Percentiles rank a stretch among this genome's conserved stretches.
Conservation (phyloP, 2,888 invertebrate species). For the Epinotia ramella region DNA sequence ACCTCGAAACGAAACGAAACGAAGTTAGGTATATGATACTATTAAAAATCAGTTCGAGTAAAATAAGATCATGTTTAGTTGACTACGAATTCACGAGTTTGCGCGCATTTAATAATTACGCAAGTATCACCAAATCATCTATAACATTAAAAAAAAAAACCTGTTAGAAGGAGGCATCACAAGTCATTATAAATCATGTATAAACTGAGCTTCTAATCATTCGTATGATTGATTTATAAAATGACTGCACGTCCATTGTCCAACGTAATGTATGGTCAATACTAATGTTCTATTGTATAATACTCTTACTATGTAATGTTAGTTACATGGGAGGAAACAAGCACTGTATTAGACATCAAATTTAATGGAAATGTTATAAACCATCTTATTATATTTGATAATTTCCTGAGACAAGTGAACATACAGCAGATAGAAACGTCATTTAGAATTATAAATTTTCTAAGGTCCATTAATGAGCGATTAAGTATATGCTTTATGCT, state of each 20-base stretch:
- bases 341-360: background rate
- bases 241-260: background rate
- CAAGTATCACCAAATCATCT: too few species aligned
- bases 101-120: too few species aligned
- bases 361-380: background rate
- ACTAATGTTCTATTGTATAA: too few species aligned
- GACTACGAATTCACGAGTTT: too few species aligned
- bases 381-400: too few species aligned
- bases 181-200: background rate
- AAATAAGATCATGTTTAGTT: too few species aligned
- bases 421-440: too few species aligned
- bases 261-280: background rate
- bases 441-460: too few species aligned
- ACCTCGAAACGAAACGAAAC: too few species aligned
- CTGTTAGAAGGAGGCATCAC: background rate
- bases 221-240: background rate
- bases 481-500: background rate
- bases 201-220: background rate
- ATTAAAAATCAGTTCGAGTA: too few species aligned
- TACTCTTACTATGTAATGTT: slow-evolving; percentile 3
- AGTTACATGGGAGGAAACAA: slow-evolving; percentile 15
- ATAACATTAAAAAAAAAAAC: background rate
- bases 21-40: too few species aligned
- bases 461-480: too few species aligned
- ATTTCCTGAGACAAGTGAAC: background rate